Base-by-base conservation (phyloP, 1,140 invertebrate genomes). In the Patella vulgata region DNA sequence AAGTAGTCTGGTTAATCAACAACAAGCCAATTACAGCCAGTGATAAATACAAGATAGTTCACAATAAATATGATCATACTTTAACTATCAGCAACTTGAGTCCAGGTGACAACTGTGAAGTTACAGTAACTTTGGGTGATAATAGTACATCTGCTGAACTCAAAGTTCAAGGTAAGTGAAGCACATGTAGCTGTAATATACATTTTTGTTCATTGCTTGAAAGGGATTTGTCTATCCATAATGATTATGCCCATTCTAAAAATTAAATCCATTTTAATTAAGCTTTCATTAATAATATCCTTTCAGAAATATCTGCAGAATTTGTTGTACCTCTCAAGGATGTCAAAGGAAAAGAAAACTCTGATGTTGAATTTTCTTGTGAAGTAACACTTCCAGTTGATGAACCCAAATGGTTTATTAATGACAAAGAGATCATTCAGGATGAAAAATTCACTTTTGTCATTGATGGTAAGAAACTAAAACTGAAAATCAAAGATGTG, bases 381-480 rank as follows among this genome's bases (percentile, higher is more conserved):
- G 96, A 98, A 81, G 87, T 99, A 33, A 96, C 98, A 77, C 95
- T 98, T 84, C 92, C 91, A n/a, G 91, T 90, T 67, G 70, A 72
- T 30, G 70, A 74, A 43, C 69, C 79, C 23, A 57, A 69, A 44
- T 86, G 85, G 85, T 77, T 81, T 58, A 76, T 80, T 40, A 77
- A 84, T 50, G 74, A 80, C 19, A 66, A 82, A 52, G 77, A 82
- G 66, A 54, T 86, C 14, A 64, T 63, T 50, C 67, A 72, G 17
- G 69, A 64, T 28, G 73, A 78, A 17, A 76, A 74, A 56, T 63
- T 70, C 36, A 92, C 93, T 3, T 75, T 74, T n/a, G 47, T 78
- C 23, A 66, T 68, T 30, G 79, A 80, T 46, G 76, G 79, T 14
- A 69, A 53, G 39, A 63, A 60, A 12, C 74, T 79, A 55, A 79